phyloP scores from a whole-genome alignment of 1,140 invertebrate genomes.

The Diabrotica undecimpunctata region DNA sequence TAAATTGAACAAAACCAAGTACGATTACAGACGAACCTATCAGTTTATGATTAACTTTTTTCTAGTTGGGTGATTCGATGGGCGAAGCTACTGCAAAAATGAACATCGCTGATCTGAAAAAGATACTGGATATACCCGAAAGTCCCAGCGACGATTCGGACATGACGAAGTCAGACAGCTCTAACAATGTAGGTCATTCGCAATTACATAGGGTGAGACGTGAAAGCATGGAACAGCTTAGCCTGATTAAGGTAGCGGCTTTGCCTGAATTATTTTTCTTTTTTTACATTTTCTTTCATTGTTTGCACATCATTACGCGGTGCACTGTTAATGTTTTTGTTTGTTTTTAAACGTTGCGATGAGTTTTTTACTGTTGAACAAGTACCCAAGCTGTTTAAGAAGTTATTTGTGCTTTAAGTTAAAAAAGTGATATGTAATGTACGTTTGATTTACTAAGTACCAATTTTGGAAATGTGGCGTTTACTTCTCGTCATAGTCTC shows the following conservation, averaged over 20 bases:
- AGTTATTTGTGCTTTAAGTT: too few relatives aligned
- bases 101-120: conserved; percentile 85
- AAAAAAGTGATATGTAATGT: too few relatives aligned
- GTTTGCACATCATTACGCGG: too few relatives aligned
- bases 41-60: conserved; percentile 7
- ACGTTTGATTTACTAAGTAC: too few relatives aligned
- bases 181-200: conserved; percentile 21
- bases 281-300: conserved; percentile 7
- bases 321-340: too few relatives aligned
- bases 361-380: too few relatives aligned
- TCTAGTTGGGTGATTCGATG: conserved; percentile 78
- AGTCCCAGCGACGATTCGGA: conserved; percentile 44
- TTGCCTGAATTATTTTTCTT: conserved; percentile 14
- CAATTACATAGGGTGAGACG: conserved; percentile 64
- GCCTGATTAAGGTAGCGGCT: conserved; percentile 78
- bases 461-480: too few relatives aligned
- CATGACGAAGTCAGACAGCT: conserved; percentile 17
- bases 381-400: too few relatives aligned
- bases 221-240: conserved; percentile 94
- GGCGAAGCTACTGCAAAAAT: conserved; percentile 90
- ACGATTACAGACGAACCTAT: too few relatives aligned
- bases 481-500: too few relatives aligned
- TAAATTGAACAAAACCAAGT: too few relatives aligned
- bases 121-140: conserved; percentile 72
- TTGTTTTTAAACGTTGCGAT: too few relatives aligned